Evolutionary conservation across 2,888 invertebrate species (phyloP), one percentile per base, ranked within the genome.

Genomic region (Ormyrus labotus): DNA sequence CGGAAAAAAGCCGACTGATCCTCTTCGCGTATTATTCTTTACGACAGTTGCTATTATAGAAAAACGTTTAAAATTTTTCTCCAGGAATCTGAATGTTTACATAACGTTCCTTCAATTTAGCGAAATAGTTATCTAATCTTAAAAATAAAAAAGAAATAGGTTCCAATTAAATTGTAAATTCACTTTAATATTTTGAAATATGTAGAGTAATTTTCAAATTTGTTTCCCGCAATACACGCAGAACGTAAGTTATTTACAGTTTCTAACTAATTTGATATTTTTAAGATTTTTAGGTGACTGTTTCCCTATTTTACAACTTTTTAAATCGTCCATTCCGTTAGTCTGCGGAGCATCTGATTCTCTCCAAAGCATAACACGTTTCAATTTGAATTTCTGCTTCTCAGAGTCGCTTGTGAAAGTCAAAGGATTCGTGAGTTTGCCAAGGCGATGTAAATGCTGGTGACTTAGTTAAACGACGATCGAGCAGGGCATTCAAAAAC

Each of bases 291-390:
- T 13, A 34, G 61, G 53, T 68, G 58, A 71, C 68, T 70, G 63
- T 78, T 71, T 67, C 73, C 61, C 67, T 68, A 60, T 69, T 69
- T 72, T 10, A 10, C 19, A 76, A 70, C 9, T 70, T 81, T 72
- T 64, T 3, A 81, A 74, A 57, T 83, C 83, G 80, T 84, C 80
- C 82, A 86, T 84, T 86, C 73, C 77, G 74, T 82, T 83, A 81
- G 67, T 80, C 74, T 80, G 48, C 75, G 80, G 72, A 65, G 78
- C 65, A 80, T 81, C 67, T 78, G 73, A 68, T 81, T 84, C 64
- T 81, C 73, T 80, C 61, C n/a, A 82, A 68, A 80, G 58, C 78
- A 74, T 79, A 48, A 64, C 64, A 61, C 68, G 58, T 69, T 79
- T 77, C 19, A 55, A 60, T 57, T 58, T 65, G 48, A 79, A 64